These are phyloP conservation scores for Parauchenoglanis ngamensis DNA, from an alignment of 2,797 vertebrate genomes.

Conservation along the genomic window DNA sequence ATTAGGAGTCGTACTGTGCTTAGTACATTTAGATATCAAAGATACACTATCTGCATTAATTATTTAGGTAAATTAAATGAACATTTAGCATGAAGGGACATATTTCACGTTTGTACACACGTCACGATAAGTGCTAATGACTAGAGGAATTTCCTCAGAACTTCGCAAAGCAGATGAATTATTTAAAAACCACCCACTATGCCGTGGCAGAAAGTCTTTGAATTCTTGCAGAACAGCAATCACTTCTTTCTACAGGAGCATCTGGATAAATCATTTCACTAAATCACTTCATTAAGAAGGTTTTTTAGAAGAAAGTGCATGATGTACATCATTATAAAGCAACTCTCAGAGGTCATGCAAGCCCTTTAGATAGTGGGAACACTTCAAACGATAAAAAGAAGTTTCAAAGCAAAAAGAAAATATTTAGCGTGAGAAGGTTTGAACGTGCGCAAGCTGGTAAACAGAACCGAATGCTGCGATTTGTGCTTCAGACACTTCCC, in stretches of 20 bases:
- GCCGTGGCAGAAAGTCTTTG: background rate
- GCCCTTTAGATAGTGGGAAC: background rate
- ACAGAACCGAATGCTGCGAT: background rate
- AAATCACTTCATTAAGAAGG: background rate
- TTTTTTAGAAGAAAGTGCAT: background rate
- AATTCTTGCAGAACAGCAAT: background rate
- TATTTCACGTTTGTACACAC: background rate
- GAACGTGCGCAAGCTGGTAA: background rate
- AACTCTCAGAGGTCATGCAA: background rate
- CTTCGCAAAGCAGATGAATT: background rate
- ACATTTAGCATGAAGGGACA: background rate
- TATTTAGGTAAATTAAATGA: background rate
- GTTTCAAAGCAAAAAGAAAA: background rate
- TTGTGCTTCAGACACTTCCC: background rate
- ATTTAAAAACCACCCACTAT: background rate
- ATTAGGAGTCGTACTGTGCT: conserved; percentile 1
- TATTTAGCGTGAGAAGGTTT: background rate
- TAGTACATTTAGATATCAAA: background rate
- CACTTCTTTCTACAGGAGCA: background rate
- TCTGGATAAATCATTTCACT: background rate
- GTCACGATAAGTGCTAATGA: background rate
- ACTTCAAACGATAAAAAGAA: background rate
- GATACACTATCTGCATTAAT: background rate
- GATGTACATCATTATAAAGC: background rate
- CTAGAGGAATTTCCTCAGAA: conserved; percentile 2